Evolutionary conservation across 2,797 vertebrate genomes (phyloP).

Genomic region (Choloepus didactylus): DNA sequence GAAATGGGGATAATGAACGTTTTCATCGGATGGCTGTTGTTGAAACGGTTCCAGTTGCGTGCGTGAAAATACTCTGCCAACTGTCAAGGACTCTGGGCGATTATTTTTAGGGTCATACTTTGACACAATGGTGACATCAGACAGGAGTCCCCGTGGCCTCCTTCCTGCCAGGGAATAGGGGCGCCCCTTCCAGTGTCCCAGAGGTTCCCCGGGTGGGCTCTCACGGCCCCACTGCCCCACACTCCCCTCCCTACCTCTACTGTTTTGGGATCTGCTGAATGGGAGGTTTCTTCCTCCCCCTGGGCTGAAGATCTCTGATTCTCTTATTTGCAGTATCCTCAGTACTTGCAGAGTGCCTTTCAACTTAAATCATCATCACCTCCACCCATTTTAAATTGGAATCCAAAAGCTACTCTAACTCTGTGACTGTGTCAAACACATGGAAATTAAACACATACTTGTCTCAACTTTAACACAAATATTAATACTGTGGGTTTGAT

Average conservation of each 20-base stretch:
- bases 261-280: neutral
- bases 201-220: too few species aligned
- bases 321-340: neutral
- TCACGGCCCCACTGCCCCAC: neutral
- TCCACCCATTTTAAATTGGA: neutral
- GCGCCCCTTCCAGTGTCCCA: too few species aligned
- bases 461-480: neutral
- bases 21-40: neutral
- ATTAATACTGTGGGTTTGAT: neutral
- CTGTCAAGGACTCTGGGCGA: too few species aligned
- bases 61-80: neutral
- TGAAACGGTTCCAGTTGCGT: accelerated
- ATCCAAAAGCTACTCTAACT: neutral
- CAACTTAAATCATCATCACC: neutral
- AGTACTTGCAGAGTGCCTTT: neutral
- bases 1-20: neutral
- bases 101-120: neutral
- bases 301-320: neutral
- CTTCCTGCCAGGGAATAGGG: too few species aligned
- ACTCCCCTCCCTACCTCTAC: neutral
- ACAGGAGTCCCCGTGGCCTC: neutral
- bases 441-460: neutral
- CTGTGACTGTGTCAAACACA: neutral
- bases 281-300: neutral
- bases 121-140: too few species aligned